Evolutionary conservation across 2,797 vertebrate species (phyloP).

Genomic region (Chlorospingus semifuscus): DNA sequence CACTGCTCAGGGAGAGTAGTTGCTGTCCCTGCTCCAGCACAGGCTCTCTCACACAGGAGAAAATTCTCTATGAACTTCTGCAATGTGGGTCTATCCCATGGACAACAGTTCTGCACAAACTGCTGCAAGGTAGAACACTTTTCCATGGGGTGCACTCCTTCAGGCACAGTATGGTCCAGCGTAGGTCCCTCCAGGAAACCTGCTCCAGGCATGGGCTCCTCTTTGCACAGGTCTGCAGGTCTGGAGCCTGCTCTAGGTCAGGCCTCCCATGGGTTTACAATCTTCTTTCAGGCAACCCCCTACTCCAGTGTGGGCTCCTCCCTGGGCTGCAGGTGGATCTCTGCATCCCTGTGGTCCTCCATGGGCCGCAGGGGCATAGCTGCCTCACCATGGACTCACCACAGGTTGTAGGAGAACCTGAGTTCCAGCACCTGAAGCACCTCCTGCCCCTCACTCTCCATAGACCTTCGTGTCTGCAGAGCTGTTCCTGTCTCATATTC

Average conservation of each 20-base stretch:
- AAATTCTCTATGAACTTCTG: not conserved
- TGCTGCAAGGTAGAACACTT: not conserved
- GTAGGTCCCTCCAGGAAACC: not conserved
- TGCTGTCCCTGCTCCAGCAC: not conserved
- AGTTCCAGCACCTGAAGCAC: not conserved
- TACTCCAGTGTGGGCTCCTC: not conserved
- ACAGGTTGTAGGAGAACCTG: not conserved
- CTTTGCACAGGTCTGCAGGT: not conserved
- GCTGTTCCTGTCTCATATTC: not conserved
- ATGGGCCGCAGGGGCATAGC: not conserved
- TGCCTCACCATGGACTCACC: not conserved
- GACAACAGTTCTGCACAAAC: not conserved
- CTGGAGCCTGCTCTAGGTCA: not conserved
- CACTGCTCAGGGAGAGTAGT: not conserved
- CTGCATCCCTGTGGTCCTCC: too few relatives aligned
- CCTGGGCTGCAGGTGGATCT: not conserved
- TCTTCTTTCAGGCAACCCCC: not conserved
- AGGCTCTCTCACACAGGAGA: rapidly evolving
- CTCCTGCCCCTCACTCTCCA: not conserved
- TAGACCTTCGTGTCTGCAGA: not conserved
- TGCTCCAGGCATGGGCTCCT: not conserved
- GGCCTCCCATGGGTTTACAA: not conserved
- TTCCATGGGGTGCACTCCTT: not conserved
- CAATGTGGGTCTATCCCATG: rapidly evolving
- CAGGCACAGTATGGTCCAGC: not conserved